A percentile compares a stretch with the other conserved stretches of the same genome.
phyloP scores from a whole-genome alignment of 2,113 vertebrate species.

The Nycticebus coucang region DNA sequence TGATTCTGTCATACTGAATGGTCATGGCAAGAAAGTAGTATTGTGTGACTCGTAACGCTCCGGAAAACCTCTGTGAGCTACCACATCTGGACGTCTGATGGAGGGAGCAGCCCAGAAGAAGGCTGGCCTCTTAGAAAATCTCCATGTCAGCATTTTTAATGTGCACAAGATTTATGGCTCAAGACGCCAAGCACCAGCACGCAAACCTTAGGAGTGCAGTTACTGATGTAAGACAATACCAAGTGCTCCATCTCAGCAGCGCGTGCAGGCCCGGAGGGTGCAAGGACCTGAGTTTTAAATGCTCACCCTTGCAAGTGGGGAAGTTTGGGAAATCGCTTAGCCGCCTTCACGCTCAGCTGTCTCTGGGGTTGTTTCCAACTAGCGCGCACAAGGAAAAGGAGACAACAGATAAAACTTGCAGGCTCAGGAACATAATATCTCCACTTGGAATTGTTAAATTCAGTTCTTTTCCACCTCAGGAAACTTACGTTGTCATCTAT shows the following conservation, averaged over 20 bases:
- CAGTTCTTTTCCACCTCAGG: fast-evolving
- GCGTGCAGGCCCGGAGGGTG: neutral
- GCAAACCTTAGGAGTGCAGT: neutral
- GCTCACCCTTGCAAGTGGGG: neutral
- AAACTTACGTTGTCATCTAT: neutral
- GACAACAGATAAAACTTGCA: neutral
- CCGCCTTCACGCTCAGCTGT: fast-evolving
- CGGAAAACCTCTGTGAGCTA: neutral
- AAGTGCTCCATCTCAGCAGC: neutral
- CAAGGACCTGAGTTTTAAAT: neutral
- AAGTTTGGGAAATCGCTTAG: neutral
- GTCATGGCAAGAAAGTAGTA: neutral
- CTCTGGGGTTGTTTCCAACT: neutral
- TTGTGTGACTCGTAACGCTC: neutral
- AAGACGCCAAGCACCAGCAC: neutral
- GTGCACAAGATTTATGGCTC: neutral
- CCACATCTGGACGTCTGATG: neutral
- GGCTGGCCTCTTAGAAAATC: neutral
- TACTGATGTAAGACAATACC: neutral
- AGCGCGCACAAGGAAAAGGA: fast-evolving
- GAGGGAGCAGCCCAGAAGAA: neutral
- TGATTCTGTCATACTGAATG: fast-evolving
- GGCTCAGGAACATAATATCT: neutral
- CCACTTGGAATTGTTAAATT: neutral
- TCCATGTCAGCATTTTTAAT: neutral